These are phyloP conservation scores for Romanogobio albipinnatus DNA, from an alignment of 2,113 vertebrate species.

Conservation along the genomic window DNA sequence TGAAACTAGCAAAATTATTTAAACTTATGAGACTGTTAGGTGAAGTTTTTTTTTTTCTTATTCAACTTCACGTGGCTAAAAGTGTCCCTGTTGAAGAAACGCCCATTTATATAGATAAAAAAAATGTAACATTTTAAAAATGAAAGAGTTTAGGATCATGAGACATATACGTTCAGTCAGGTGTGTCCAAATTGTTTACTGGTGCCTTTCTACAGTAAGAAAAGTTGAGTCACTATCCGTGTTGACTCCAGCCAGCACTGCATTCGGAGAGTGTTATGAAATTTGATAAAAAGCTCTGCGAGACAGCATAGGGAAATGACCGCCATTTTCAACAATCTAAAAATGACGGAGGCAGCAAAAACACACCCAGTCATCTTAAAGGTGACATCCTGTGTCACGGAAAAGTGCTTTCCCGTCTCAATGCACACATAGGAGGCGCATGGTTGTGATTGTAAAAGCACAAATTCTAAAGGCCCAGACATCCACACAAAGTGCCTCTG, in stretches of 20 bases:
- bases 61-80: no score
- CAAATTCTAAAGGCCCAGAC: constrained; percentile 35
- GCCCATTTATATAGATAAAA: background rate
- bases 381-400: constrained; percentile 16
- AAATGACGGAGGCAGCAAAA: constrained; percentile 35
- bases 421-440: constrained; percentile 17
- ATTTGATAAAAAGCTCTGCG: constrained; percentile 32
- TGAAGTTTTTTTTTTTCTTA: no score
- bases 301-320: constrained; percentile 18
- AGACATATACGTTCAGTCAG: background rate
- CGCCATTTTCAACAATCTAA: constrained; percentile 30
- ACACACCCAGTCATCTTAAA: constrained; percentile 29
- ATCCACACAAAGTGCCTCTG: constrained; percentile 39
- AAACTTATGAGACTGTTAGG: no score
- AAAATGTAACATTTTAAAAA: background rate
- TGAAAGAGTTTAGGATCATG: background rate
- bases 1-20: no score
- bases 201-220: background rate
- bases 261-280: constrained; percentile 32
- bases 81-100: no score
- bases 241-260: constrained; percentile 4
- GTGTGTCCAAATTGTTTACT: background rate
- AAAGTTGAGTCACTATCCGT: constrained; percentile 10
- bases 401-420: constrained; percentile 34
- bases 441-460: constrained; percentile 29